Percentiles rank a stretch among this genome's conserved stretches.
These are phyloP conservation scores for Drosophila repletoides DNA, from an alignment of 1,140 invertebrate species.

Conservation along the genomic window DNA sequence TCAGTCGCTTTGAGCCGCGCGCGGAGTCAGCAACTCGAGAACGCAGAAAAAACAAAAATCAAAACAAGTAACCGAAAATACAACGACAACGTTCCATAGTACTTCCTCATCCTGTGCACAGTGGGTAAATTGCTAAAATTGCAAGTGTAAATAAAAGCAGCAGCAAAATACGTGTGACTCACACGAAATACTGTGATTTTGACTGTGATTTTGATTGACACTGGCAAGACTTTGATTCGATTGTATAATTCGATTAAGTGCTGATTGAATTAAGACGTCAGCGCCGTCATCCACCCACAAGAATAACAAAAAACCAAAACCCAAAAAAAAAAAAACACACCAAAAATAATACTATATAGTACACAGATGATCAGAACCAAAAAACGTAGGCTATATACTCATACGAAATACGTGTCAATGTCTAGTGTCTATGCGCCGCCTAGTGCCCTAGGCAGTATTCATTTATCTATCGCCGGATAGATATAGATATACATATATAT, in stretches of 20 bases:
- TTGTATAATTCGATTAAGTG: slow-evolving; percentile 79
- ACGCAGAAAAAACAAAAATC: too few species aligned
- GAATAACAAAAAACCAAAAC: slow-evolving; percentile 15
- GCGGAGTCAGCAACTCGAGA: slow-evolving; percentile 78
- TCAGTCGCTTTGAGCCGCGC: slow-evolving; percentile 78
- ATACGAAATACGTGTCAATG: slow-evolving; percentile 74
- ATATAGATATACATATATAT: neutral
- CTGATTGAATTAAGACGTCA: slow-evolving; percentile 80
- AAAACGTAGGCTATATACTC: too few species aligned
- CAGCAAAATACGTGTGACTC: slow-evolving; percentile 26
- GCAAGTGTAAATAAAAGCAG: neutral
- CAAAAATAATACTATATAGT: slow-evolving; percentile 22
- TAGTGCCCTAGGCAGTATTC: slow-evolving; percentile 50
- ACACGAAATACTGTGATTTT: slow-evolving; percentile 10
- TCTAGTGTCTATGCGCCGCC: slow-evolving; percentile 67
- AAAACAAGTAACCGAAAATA: slow-evolving; percentile 39
- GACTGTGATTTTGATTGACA: slow-evolving; percentile 64
- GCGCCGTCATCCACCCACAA: slow-evolving; percentile 56
- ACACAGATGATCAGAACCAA: slow-evolving; percentile 15
- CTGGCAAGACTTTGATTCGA: slow-evolving; percentile 60
- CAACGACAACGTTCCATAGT: neutral
- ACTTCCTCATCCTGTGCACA: slow-evolving; percentile 13
- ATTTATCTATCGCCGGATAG: slow-evolving; percentile 14
- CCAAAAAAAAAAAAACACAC: slow-evolving; percentile 21
- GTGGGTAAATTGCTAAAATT: slow-evolving; percentile 45